Percentiles rank a stretch among this genome's conserved stretches.
Conservation (phyloP, 2,113 vertebrate genomes). For the Sturnira hondurensis region DNA sequence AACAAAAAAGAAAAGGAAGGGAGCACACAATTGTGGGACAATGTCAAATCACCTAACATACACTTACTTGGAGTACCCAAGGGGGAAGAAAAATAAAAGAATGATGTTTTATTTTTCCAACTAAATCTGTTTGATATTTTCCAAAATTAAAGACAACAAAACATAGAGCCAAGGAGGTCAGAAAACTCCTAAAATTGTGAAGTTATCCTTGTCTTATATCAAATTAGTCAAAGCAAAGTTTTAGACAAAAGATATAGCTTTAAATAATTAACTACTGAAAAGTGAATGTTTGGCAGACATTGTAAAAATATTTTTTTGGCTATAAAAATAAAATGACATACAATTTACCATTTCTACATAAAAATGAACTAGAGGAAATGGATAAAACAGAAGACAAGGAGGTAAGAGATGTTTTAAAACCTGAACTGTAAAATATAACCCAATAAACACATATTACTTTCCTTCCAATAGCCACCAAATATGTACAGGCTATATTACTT, state of each 20-base stretch:
- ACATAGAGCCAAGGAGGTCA: background rate
- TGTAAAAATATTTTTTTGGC: background rate
- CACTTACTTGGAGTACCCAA: background rate
- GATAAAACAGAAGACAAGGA: background rate
- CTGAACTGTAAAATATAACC: background rate
- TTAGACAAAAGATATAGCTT: background rate
- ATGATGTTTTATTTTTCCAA: background rate
- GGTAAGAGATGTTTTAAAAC: background rate
- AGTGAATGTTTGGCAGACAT: background rate
- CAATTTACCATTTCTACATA: background rate
- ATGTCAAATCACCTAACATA: background rate
- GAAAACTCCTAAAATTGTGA: background rate
- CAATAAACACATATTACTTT: background rate
- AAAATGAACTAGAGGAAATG: background rate
- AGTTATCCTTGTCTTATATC: background rate
- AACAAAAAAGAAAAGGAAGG: background rate
- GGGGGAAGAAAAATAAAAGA: background rate
- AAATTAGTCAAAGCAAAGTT: background rate
- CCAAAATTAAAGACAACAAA: background rate
- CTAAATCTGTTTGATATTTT: background rate
- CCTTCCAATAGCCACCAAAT: background rate
- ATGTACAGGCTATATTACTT: background rate
- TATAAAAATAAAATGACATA: background rate
- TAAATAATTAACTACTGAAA: background rate
- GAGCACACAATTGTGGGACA: background rate